Base-by-base conservation (phyloP, 1,140 invertebrate species). In the Drosophila baimaii region DNA sequence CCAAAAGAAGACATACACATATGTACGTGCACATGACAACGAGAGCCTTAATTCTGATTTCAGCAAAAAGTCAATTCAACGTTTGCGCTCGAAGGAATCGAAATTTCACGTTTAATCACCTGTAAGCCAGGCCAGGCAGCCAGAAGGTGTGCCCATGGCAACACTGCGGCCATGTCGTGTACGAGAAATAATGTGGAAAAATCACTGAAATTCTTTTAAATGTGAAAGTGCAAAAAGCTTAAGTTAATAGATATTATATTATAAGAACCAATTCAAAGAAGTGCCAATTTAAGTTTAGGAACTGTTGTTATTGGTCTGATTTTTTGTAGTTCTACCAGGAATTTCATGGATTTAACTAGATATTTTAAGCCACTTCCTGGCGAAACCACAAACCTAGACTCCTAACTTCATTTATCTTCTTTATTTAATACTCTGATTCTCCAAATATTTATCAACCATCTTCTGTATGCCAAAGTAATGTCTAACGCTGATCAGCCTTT, bases 51-150 rank as follows among this genome's bases (percentile, higher is more conserved):
- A 69, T 55, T 68, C 63, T 55, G 66, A 56, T 37, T 44, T 51
- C 21, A 37, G 65, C 70, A 76, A 88, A 86, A 82, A 86, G 79
- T 86, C 78, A 86, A 76, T 81, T 79, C 73, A 75, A 76, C 46
- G 51, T 64, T 57, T 79, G 66, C 65, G 73, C 56, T 61, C 25
- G 43, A 61, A 80, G 70, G 43, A 23, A 51, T 51, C 51, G 37
- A 51, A 74, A 75, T 56, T 76, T 63, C 59, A 59, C 56, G 43
- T 82, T 86, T 86, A 88, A 86, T 79, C 79, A 86, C 79, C 79
- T 79, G 76, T 86, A 82, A 86, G 70, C 66, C 83, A 64, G 27
- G 27, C 8, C 27, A 29, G 27, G 1, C 27, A 37, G 55, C 55
- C 47, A 46, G 54, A 68, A 25, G 37, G 25, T 49, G 23, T 55